Evolutionary conservation across 2,113 vertebrate species (phyloP), one percentile per base, ranked within the genome.

Genomic region (Hypanus sabinus): DNA sequence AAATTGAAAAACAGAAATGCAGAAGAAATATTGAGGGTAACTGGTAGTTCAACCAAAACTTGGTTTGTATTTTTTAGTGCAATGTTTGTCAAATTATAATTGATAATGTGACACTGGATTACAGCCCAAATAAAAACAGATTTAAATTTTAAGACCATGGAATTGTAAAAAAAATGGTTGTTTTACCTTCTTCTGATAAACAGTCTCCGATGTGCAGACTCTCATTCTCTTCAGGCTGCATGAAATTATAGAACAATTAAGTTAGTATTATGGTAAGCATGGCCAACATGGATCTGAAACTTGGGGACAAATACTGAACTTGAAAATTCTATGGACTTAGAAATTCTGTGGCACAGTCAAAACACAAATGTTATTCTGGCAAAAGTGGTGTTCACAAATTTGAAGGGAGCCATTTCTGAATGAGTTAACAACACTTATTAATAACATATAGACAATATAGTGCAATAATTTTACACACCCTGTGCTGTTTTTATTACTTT

Each of bases 171-270:
- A 92, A 77, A 92, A 62, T n/a, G 20, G 20, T 4, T 0, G 9
- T 70, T 94, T 38, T 96, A 97, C 97, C 94, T 65, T 94, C 97
- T 96, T 96, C 94, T 94, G 96, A 96, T 68, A 96, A 94, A 46
- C 96, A 96, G 83, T 95, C 94, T 20, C 93, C 94, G 73, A 95
- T 96, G 94, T 96, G 96, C 80, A 96, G 96, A 73, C 95, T 95
- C 10, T 95, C 95, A 94, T 96, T 96, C 95, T 97, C 96, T 93
- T 97, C 97, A 38, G 97, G 97, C 97, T 97, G 93, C 60, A 96
- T 95, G n/a, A 9, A 92, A 71, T 91, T 71, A 92, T 33, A 92
- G 33, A 70, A 71, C 8, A 92, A 60, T 24, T 33, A 24, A 33
- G 68, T 36, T 71, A 68, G 10, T 38, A 24, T n/a, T 62, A 62